Conservation (phyloP, 2,888 invertebrate genomes). For the Euzophera pinguis region DNA sequence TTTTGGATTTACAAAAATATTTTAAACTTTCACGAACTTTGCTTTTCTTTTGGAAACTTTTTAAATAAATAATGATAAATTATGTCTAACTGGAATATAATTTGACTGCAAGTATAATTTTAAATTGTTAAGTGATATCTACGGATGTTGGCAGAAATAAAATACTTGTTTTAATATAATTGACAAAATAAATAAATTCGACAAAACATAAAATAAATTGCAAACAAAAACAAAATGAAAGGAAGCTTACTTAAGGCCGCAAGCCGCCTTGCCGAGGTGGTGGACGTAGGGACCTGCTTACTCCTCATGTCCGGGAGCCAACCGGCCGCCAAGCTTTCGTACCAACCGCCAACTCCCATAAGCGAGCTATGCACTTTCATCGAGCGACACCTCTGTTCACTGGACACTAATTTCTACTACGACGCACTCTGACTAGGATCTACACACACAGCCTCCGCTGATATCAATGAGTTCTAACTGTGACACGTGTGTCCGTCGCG, state of each 20-base stretch:
- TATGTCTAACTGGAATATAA: background rate
- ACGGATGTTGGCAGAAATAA: too few relatives aligned
- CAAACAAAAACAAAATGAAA: slow-evolving; percentile 74
- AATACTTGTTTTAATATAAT: background rate
- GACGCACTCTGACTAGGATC: slow-evolving; percentile 41
- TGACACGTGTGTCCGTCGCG: slow-evolving; percentile 27
- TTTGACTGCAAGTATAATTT: background rate
- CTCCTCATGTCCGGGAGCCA: slow-evolving; percentile 77
- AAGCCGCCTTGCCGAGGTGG: slow-evolving; percentile 77
- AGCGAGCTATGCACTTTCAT: slow-evolving; percentile 75
- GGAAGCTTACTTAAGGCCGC: slow-evolving; percentile 77
- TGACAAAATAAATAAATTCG: background rate
- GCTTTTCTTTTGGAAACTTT: background rate
- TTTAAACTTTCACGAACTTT: background rate
- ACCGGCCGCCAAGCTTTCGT: slow-evolving; percentile 72
- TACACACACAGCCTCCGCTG: slow-evolving; percentile 58
- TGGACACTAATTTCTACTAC: slow-evolving; percentile 39
- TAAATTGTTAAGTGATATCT: background rate
- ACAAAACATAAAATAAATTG: slow-evolving; percentile 40
- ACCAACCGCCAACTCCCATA: slow-evolving; percentile 77
- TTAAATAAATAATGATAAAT: background rate
- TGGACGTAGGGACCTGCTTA: slow-evolving; percentile 76
- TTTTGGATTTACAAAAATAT: background rate
- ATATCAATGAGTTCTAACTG: slow-evolving; percentile 51
- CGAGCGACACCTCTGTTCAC: slow-evolving; percentile 60